phyloP scores from a whole-genome alignment of 64 coral and sea anemone genomes.

The Porites australiensis region DNA sequence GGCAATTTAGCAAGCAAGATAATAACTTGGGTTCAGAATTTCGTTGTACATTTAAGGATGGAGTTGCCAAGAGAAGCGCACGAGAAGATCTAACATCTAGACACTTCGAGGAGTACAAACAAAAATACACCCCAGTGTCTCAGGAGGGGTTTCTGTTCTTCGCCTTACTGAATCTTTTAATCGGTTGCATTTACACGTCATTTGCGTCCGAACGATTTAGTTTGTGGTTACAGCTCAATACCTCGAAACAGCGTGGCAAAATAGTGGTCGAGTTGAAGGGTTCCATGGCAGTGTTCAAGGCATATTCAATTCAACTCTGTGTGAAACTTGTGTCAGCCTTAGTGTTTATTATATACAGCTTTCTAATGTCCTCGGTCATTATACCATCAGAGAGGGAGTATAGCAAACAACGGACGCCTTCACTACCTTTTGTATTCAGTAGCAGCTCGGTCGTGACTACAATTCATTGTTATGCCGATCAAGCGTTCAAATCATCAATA shows the following conservation, averaged over 20 bases:
- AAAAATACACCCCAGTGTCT: conserved; percentile 12
- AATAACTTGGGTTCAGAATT: not conserved
- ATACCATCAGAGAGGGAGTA: conserved; percentile 2
- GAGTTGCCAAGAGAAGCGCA: not conserved
- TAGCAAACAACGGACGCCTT: conserved; percentile 11
- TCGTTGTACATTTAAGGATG: conserved; percentile 11
- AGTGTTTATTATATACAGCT: conserved; percentile 27
- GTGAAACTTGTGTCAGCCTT: conserved; percentile 1
- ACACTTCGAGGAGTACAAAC: not conserved
- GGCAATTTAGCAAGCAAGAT: not conserved
- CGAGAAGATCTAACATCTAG: not conserved
- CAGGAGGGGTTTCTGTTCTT: conserved; percentile 8
- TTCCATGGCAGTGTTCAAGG: conserved; percentile 24
- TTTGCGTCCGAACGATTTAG: conserved; percentile 24
- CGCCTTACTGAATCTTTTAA: conserved; percentile 13
- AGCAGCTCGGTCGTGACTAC: not conserved
- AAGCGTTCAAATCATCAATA: conserved; percentile 37
- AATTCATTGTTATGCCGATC: conserved; percentile 34
- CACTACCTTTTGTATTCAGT: not conserved
- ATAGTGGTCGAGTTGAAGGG: conserved; percentile 17
- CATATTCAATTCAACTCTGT: conserved; percentile 9
- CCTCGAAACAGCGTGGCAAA: conserved; percentile 38
- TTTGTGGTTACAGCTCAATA: not conserved
- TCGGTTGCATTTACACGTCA: conserved; percentile 6
- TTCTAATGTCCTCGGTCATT: not conserved